A percentile compares a stretch with the other conserved stretches of the same genome.
These are phyloP conservation scores for Bungarus multicinctus DNA, from an alignment of 2,113 vertebrate genomes.

Conservation along the genomic window DNA sequence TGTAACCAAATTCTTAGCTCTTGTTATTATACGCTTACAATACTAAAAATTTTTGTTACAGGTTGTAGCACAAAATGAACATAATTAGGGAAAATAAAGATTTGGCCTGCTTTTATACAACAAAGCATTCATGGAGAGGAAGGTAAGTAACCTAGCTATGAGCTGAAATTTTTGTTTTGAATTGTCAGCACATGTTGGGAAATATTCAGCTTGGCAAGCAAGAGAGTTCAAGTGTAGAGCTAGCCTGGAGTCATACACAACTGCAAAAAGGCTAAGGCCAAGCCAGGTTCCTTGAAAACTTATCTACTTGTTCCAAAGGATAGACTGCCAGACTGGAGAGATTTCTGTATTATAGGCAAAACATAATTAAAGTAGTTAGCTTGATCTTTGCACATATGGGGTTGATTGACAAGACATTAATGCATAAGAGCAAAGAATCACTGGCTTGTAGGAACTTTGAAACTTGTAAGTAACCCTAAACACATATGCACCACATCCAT, in stretches of 20 bases:
- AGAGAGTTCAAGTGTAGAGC: not conserved
- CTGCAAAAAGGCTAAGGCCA: not conserved
- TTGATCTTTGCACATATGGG: not conserved
- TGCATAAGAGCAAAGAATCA: not conserved
- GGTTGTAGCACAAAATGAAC: slow-evolving; percentile 93
- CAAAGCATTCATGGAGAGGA: slow-evolving; percentile 99
- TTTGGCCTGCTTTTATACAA: slow-evolving; percentile 99
- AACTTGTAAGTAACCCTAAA: not conserved
- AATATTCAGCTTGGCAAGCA: not conserved
- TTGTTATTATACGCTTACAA: slow-evolving; percentile 21
- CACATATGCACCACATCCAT: not conserved
- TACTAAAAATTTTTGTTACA: slow-evolving; percentile 66
- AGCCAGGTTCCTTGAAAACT: not conserved
- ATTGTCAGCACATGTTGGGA: not conserved
- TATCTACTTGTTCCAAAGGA: not conserved
- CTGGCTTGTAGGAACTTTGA: not conserved
- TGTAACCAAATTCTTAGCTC: not conserved
- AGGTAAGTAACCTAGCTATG: slow-evolving; percentile 81
- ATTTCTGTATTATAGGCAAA: not conserved
- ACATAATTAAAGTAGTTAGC: not conserved
- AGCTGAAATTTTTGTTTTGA: not conserved
- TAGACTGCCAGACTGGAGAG: not conserved
- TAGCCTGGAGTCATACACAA: not conserved
- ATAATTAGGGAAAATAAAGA: slow-evolving; percentile 97
- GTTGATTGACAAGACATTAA: not conserved